A percentile compares a stretch with the other conserved stretches of the same genome.
These are phyloP conservation scores for Chymomyza caudatula DNA, from an alignment of 2,888 invertebrate species.

Conservation along the genomic window DNA sequence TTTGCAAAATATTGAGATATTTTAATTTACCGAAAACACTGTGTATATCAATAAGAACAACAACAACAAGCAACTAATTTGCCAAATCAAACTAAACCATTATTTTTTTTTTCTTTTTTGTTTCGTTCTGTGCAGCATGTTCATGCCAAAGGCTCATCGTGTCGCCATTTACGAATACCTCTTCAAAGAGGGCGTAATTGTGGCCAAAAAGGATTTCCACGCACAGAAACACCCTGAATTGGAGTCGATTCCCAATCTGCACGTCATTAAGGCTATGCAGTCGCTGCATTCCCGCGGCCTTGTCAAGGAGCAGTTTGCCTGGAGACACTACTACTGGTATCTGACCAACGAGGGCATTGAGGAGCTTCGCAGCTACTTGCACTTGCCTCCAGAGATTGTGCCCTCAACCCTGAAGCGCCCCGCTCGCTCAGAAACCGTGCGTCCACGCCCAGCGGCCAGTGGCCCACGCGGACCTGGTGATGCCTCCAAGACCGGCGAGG, in stretches of 20 bases:
- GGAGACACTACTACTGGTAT: conserved; percentile 99
- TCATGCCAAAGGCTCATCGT: conserved; percentile 99
- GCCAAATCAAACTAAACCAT: not conserved
- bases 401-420: conserved; percentile 97
- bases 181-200: conserved; percentile 99
- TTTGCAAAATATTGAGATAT: conserved; percentile 23
- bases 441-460: conserved; percentile 85
- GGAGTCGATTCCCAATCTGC: conserved; percentile 95
- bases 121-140: conserved; percentile 87
- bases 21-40: conserved; percentile 18
- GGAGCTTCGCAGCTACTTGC: conserved; percentile 95
- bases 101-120: conserved; percentile 24
- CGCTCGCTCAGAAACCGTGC: conserved; percentile 89
- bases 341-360: conserved; percentile 99
- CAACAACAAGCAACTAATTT: conserved; percentile 13
- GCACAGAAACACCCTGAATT: conserved; percentile 98
- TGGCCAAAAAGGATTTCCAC: conserved; percentile 99
- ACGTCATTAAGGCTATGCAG: conserved; percentile 99
- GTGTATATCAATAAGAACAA: conserved; percentile 25
- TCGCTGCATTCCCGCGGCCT: conserved; percentile 97
- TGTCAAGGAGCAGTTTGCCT: conserved; percentile 99
- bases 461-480: conserved; percentile 84
- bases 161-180: conserved; percentile 98
- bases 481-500: conserved; percentile 86
- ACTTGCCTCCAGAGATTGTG: conserved; percentile 98